These are phyloP conservation scores for Drosophila prosaltans DNA, from an alignment of 1,140 invertebrate genomes.

Conservation along the genomic window DNA sequence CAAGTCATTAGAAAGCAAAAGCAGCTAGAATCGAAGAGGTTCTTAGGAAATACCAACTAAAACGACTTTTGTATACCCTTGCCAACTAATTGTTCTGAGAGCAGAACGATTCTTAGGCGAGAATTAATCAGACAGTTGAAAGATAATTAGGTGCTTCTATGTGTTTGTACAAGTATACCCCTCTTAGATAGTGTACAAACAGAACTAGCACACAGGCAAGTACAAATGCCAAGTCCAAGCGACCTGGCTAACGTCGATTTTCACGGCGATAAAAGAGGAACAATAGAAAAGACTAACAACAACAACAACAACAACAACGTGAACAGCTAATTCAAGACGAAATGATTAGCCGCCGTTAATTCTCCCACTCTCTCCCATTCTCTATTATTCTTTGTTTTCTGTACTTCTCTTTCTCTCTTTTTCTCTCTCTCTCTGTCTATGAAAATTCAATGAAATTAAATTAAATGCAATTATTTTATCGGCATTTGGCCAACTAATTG, in stretches of 20 bases:
- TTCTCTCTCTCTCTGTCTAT: slow-evolving; percentile 29
- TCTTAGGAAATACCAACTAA: slow-evolving; percentile 17
- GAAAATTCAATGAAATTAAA: slow-evolving; percentile 63
- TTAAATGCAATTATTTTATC: slow-evolving; percentile 79
- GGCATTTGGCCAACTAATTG: slow-evolving; percentile 71
- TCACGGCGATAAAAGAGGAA: slow-evolving; percentile 46
- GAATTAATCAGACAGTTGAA: too few relatives aligned
- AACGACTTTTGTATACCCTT: slow-evolving; percentile 10
- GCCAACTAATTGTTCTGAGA: too few relatives aligned
- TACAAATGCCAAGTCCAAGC: background rate
- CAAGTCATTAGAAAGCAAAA: slow-evolving; percentile 78
- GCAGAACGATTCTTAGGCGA: too few relatives aligned
- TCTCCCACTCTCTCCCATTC: slow-evolving; percentile 1
- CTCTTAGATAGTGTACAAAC: background rate
- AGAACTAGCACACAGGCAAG: background rate
- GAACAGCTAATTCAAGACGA: slow-evolving; percentile 41
- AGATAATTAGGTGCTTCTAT: too few relatives aligned
- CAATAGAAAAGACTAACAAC: slow-evolving; percentile 48
- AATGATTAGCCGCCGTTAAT: slow-evolving; percentile 53
- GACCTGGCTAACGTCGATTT: slow-evolving; percentile 10
- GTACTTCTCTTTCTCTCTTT: slow-evolving; percentile 9
- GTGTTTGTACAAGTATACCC: background rate
- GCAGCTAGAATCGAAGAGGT: slow-evolving; percentile 31
- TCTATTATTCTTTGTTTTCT: slow-evolving; percentile 1
- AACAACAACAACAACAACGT: slow-evolving; percentile 28